Conservation (phyloP, 2,888 invertebrate genomes). For the Limnephilus marmoratus region DNA sequence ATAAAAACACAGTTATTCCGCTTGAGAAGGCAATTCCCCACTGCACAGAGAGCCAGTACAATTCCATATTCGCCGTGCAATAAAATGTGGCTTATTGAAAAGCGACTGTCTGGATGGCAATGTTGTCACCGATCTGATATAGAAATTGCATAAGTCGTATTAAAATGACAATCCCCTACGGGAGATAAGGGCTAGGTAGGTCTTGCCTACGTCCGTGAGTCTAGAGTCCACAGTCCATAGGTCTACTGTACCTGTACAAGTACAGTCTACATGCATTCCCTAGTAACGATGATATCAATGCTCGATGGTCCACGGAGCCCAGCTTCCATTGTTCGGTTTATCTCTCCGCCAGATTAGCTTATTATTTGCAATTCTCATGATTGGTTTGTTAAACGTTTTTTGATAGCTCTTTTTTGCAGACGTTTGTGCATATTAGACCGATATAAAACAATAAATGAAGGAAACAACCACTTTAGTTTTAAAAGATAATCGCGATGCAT, state of each 20-base stretch:
- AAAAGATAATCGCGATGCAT: neutral
- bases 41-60: neutral
- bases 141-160: slow-evolving; percentile 57
- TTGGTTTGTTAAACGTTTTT: slow-evolving; percentile 31
- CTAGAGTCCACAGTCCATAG: neutral
- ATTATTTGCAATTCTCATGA: slow-evolving; percentile 57
- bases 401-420: slow-evolving; percentile 5
- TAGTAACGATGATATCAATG: slow-evolving; percentile 57
- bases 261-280: slow-evolving; percentile 28
- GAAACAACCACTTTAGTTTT: too few species aligned
- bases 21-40: neutral
- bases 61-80: slow-evolving; percentile 26
- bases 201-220: slow-evolving; percentile 24
- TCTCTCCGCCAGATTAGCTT: slow-evolving; percentile 62
- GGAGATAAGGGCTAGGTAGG: slow-evolving; percentile 55
- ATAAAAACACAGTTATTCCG: neutral
- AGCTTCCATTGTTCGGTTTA: slow-evolving; percentile 63
- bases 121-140: slow-evolving; percentile 58
- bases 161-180: slow-evolving; percentile 62
- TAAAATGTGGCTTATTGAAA: slow-evolving; percentile 40
- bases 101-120: slow-evolving; percentile 41
- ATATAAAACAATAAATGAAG: too few species aligned
- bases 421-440: neutral
- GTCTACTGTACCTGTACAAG: neutral
- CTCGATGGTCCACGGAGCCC: slow-evolving; percentile 46